phyloP scores from a whole-genome alignment of 2,113 vertebrate species.

The Psammodynastes pulverulentus region DNA sequence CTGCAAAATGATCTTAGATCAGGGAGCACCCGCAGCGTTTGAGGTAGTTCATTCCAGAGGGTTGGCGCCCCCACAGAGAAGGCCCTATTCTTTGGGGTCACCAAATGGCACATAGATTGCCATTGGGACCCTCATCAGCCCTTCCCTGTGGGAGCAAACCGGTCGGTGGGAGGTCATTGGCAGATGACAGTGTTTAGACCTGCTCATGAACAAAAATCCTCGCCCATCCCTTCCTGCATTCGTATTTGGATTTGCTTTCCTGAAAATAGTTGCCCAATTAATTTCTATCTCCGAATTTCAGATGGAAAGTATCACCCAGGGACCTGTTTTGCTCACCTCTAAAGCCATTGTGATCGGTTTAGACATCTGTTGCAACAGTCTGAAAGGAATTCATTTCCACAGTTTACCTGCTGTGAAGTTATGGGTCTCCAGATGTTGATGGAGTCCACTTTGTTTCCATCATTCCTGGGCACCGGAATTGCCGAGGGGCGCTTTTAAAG shows the following conservation, averaged over 20 bases:
- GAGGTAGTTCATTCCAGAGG: no score
- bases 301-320: constrained; percentile 5
- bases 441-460: background rate
- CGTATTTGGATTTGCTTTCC: background rate
- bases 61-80: no score
- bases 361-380: background rate
- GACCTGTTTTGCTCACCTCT: background rate
- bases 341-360: background rate
- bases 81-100: no score
- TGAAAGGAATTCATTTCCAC: background rate
- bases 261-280: background rate
- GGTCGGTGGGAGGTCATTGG: no score
- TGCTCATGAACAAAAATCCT: background rate
- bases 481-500: background rate
- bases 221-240: background rate
- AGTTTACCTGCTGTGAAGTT: background rate
- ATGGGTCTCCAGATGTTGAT: background rate
- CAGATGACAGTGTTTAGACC: background rate
- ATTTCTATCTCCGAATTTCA: background rate
- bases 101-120: no score
- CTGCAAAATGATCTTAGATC: no score
- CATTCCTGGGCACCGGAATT: background rate
- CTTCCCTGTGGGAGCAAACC: no score
- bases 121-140: no score
- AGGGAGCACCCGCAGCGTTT: no score